Evolutionary conservation across 2,888 invertebrate genomes (phyloP).

Genomic region (Tipula unca): DNA sequence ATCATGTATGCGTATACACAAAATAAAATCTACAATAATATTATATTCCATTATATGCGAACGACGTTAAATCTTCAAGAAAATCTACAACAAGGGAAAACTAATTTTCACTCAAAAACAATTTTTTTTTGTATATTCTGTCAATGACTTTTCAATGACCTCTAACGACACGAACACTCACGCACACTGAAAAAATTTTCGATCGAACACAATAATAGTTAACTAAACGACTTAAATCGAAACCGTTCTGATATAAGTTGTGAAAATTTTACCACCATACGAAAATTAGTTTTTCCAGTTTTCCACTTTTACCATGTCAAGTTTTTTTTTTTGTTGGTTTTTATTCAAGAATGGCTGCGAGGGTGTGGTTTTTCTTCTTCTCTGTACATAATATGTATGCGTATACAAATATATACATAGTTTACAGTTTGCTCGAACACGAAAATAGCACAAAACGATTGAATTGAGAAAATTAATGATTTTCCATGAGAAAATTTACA

Average conservation of each 20-base stretch:
- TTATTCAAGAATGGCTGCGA: slow-evolving; percentile 19
- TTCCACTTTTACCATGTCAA: not conserved
- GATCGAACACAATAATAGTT: not conserved
- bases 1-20: not conserved
- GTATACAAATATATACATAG: no score
- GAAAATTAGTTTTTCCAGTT: not conserved
- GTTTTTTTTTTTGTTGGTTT: not conserved
- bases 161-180: not conserved
- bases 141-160: slow-evolving; percentile 18
- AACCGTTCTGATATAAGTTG: not conserved
- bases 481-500: not conserved
- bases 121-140: not conserved
- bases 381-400: no score
- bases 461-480: not conserved
- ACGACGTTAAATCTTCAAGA: not conserved
- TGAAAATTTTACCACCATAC: not conserved
- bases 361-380: not conserved
- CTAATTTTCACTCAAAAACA: not conserved
- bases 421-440: not conserved
- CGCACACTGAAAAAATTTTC: not conserved
- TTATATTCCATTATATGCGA: not conserved
- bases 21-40: not conserved
- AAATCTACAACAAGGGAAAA: not conserved
- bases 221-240: not conserved
- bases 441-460: not conserved